Evolutionary conservation across 2,113 vertebrate genomes (phyloP).

Genomic region (Poicephalus meyeri): DNA sequence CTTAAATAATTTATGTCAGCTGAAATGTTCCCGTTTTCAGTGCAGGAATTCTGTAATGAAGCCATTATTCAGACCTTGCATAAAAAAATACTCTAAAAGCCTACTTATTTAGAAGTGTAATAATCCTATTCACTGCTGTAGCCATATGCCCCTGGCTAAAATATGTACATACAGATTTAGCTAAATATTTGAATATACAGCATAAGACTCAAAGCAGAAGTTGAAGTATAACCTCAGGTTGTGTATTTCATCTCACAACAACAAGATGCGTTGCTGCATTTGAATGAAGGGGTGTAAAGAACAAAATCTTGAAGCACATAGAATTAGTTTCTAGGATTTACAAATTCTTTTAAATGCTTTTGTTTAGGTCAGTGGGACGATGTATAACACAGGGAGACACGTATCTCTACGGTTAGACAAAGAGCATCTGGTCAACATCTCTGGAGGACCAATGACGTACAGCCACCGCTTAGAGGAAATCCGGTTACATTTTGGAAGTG

Average conservation of each 20-base stretch:
- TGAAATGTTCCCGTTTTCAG: constrained; percentile 33
- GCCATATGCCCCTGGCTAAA: neutral
- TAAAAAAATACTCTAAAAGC: constrained; percentile 10
- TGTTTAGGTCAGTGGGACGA: constrained; percentile 92
- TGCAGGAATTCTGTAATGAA: constrained; percentile 30
- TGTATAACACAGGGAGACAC: constrained; percentile 98
- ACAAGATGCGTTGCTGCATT: fast-evolving
- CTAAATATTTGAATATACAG: constrained; percentile 35
- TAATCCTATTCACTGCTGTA: neutral
- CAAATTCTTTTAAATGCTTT: neutral
- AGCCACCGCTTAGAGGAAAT: constrained; percentile 97
- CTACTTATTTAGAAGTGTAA: constrained; percentile 13
- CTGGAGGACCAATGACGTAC: constrained; percentile 96
- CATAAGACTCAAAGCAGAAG: neutral
- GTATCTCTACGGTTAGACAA: constrained; percentile 96
- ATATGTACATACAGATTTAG: neutral
- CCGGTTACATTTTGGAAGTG: constrained; percentile 95
- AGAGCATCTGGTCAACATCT: constrained; percentile 98
- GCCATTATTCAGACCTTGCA: constrained; percentile 3
- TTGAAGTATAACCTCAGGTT: neutral
- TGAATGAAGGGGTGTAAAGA: neutral
- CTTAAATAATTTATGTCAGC: constrained; percentile 41
- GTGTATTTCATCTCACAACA: neutral
- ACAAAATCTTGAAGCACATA: neutral
- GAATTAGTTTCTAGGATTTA: neutral